phyloP scores from a whole-genome alignment of 1,140 invertebrate genomes.

The Stegodyphus dumicola region DNA sequence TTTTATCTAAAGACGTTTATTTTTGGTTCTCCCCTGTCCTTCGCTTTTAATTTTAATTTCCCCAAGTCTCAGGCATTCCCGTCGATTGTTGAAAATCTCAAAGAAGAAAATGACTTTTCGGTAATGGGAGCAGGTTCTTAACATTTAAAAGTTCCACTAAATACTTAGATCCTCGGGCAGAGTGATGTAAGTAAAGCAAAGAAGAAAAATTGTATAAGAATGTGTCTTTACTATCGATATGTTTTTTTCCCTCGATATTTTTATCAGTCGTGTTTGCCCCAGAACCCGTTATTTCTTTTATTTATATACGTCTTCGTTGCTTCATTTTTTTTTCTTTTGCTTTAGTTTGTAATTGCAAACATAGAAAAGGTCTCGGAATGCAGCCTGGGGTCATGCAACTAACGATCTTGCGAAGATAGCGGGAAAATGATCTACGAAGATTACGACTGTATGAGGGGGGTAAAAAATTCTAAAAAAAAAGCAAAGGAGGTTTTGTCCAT shows the following conservation, averaged over 20 bases:
- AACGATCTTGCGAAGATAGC: slow-evolving; percentile 56
- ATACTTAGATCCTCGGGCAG: slow-evolving; percentile 42
- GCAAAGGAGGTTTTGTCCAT: slow-evolving; percentile 13
- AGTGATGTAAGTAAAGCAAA: slow-evolving; percentile 1
- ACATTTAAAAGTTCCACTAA: slow-evolving; percentile 49
- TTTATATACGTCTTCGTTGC: slow-evolving; percentile 27
- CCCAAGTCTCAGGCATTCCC: too few species aligned
- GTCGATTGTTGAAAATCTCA: not conserved
- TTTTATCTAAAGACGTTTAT: slow-evolving; percentile 28
- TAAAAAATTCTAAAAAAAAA: slow-evolving; percentile 21
- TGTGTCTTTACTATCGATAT: slow-evolving; percentile 52
- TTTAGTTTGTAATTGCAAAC: slow-evolving; percentile 59
- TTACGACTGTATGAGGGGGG: slow-evolving; percentile 17
- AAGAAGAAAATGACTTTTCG: slow-evolving; percentile 42
- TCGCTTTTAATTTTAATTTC: too few species aligned
- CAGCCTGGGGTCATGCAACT: slow-evolving; percentile 56
- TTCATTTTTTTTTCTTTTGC: slow-evolving; percentile 13
- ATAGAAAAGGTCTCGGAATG: slow-evolving; percentile 42
- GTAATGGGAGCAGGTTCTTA: slow-evolving; percentile 27
- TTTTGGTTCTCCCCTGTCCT: slow-evolving; percentile 18
- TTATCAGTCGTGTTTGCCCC: slow-evolving; percentile 32
- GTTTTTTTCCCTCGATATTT: slow-evolving; percentile 46
- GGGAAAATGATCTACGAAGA: slow-evolving; percentile 59
- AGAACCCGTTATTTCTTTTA: slow-evolving; percentile 41
- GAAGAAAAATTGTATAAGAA: slow-evolving; percentile 12